Base-by-base conservation (phyloP, 2,888 invertebrate species). In the Cephalotes varians region DNA sequence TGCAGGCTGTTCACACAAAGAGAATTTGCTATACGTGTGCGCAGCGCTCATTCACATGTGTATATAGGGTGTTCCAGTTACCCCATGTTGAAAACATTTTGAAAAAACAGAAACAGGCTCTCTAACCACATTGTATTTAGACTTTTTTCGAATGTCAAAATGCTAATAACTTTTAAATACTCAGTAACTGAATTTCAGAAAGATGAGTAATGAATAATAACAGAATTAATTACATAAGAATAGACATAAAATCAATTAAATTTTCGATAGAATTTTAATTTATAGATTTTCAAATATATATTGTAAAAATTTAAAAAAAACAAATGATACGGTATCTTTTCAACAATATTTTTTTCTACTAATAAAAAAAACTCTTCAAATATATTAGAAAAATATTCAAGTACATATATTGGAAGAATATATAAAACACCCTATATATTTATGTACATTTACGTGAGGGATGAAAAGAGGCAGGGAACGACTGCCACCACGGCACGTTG, bases 381-480 rank as follows among this genome's bases (percentile, higher is more conserved):
- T 54, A 25, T 1, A 2, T 71, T 5, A 10, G 6, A 25, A 15
- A 37, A 28, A 47, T 10, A 47, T 44, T 64, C 1, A 0, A 37
- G 12, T 37, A 51, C 25, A 25, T 25, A 47, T 18, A 51, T 37
- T 18, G 28, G 28, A 37, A 7, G 2, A 37, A 37, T 49, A 5
- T 51, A 49, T 18, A 21, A 10, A 40, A 65, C 76, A 76, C 76
- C 64, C n/a, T 25, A 31, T 65, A 64, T 37, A 62, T 65, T 51
- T 51, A 44, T 77, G 31, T 64, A 69, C 62, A 74, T 54, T 64
- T 80, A 49, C 37, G 54, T 49, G 65, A 77, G 47, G 65, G 40
- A 67, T 77, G 76, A 67, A 69, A 79, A 77, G 76, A 76, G 77
- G 47, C 49, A 73, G 65, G 65, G 73, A 56, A 44, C 65, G 64